Conservation (phyloP, 92 coral and sea anemone genomes). For the Actinernus sp. region DNA sequence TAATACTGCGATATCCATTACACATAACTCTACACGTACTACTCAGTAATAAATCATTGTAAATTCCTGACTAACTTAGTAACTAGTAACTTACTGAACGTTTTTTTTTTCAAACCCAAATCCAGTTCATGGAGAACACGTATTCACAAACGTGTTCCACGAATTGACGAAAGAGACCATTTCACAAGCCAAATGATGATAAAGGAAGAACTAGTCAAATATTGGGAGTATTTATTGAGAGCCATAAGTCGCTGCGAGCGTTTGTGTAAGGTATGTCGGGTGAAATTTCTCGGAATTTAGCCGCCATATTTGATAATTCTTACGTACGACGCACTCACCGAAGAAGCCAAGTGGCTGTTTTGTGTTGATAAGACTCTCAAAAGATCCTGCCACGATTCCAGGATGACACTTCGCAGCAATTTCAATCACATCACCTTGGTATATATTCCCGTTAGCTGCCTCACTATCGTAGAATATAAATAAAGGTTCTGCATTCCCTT, state of each 20-base stretch:
- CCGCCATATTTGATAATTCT: not conserved
- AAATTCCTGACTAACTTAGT: too few species aligned
- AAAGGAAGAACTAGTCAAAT: not conserved
- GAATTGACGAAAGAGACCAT: not conserved
- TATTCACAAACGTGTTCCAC: conserved; percentile 10
- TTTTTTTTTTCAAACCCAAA: too few species aligned
- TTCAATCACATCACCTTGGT: conserved; percentile 89
- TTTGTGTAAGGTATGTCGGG: too few species aligned
- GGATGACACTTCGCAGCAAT: conserved; percentile 95
- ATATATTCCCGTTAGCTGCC: conserved; percentile 83
- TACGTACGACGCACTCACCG: conserved; percentile 61
- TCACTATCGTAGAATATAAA: conserved; percentile 92
- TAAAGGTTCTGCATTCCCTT: conserved; percentile 64
- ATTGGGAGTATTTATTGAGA: conserved; percentile 1
- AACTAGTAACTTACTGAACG: too few species aligned
- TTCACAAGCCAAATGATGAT: not conserved
- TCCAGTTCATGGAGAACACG: too few species aligned
- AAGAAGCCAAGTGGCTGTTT: conserved; percentile 79
- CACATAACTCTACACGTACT: too few species aligned
- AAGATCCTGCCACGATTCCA: conserved; percentile 75
- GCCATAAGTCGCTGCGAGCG: too few species aligned
- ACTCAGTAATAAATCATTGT: too few species aligned
- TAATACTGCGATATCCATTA: too few species aligned
- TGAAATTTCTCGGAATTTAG: conserved; percentile 4
- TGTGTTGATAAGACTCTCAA: conserved; percentile 74